A percentile compares a stretch with the other conserved stretches of the same genome.
These are phyloP conservation scores for Lasiurus borealis DNA, from an alignment of 2,113 vertebrate species.

Conservation along the genomic window DNA sequence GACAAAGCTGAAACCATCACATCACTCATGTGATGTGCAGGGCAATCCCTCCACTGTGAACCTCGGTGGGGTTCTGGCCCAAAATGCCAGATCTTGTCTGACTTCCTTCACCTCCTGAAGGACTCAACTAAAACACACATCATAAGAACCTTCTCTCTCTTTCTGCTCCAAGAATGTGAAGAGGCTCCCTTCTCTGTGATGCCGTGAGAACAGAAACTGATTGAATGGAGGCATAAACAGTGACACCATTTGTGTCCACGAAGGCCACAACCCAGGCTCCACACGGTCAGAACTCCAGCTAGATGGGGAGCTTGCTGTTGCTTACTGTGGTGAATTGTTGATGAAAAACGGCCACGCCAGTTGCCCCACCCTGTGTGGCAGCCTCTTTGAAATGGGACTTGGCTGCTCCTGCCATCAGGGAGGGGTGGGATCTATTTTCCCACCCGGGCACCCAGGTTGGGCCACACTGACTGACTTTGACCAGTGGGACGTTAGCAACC, in stretches of 20 bases:
- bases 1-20: neutral
- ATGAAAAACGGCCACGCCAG: neutral
- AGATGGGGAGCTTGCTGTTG: neutral
- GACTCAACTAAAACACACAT: neutral
- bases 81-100: neutral
- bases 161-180: neutral
- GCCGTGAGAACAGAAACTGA: neutral
- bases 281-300: neutral
- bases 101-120: neutral
- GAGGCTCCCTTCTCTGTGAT: neutral
- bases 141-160: neutral
- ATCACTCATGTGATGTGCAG: fast-evolving
- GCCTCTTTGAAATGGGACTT: neutral
- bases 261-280: neutral
- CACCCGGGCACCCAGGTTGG: neutral
- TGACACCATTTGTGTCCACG: neutral
- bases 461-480: neutral
- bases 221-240: neutral
- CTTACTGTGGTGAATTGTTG: neutral
- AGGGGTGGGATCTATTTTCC: neutral
- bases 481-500: neutral
- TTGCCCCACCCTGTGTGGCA: neutral
- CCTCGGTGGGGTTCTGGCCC: neutral
- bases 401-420: neutral
- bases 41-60: neutral